phyloP scores from a whole-genome alignment of 2,113 vertebrate genomes.

The Gavialis gangeticus region DNA sequence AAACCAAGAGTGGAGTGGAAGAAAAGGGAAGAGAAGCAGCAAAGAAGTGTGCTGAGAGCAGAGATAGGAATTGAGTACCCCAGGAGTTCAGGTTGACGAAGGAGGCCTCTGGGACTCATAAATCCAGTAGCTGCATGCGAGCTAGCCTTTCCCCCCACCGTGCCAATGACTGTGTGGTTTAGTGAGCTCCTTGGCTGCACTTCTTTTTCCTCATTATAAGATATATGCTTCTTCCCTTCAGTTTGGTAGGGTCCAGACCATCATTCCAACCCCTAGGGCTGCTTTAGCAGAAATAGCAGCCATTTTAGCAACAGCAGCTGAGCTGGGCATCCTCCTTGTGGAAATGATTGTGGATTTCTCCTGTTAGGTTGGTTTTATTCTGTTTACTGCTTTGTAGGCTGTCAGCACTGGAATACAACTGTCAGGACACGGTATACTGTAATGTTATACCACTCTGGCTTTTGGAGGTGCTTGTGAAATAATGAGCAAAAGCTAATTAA shows the following conservation, averaged over 20 bases:
- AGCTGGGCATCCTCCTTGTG: background rate
- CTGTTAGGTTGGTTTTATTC: background rate
- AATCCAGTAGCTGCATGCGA: fast-evolving
- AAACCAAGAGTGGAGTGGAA: background rate
- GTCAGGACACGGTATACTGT: background rate
- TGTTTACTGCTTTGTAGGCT: background rate
- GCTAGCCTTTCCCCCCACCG: fast-evolving
- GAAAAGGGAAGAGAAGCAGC: background rate
- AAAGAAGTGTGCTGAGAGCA: background rate
- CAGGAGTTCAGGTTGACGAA: fast-evolving
- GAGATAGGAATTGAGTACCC: background rate
- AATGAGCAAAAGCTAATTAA: constrained; percentile 46
- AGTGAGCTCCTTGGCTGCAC: fast-evolving
- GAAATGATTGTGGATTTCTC: background rate
- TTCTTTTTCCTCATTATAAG: background rate
- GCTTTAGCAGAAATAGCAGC: background rate
- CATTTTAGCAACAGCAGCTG: fast-evolving
- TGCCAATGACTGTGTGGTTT: background rate
- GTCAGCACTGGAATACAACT: background rate
- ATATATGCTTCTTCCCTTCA: background rate
- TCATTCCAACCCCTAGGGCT: background rate
- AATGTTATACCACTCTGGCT: background rate
- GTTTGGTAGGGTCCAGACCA: background rate
- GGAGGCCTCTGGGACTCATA: fast-evolving
- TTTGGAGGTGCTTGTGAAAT: background rate